Evolutionary conservation across 2,888 invertebrate genomes (phyloP).

Genomic region (Alsophila aescularia): DNA sequence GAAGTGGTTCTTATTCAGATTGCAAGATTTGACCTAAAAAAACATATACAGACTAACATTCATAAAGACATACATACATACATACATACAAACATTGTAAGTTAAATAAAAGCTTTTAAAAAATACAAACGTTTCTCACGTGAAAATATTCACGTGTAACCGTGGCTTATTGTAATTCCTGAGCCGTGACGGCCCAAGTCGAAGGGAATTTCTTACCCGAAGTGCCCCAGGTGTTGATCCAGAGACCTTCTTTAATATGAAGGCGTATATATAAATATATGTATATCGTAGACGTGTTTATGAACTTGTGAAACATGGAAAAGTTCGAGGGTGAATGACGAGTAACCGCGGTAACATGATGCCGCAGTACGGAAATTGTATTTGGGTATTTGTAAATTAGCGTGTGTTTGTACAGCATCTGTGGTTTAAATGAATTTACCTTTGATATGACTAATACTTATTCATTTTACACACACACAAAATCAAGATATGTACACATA

Average conservation of each 20-base stretch:
- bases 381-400: conserved; percentile 9
- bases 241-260: conserved; percentile 38
- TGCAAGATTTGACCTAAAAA: too few species aligned
- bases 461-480: too few species aligned
- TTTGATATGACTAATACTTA: not conserved
- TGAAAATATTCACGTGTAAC: conserved; percentile 15
- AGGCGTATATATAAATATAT: conserved; percentile 38
- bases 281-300: conserved; percentile 30
- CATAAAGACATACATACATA: too few species aligned
- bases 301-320: conserved; percentile 17
- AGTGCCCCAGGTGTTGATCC: conserved; percentile 38
- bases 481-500: too few species aligned
- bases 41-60: too few species aligned
- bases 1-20: too few species aligned
- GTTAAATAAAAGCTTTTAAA: too few species aligned
- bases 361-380: conserved; percentile 1
- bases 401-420: not conserved
- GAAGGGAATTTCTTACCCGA: conserved; percentile 14
- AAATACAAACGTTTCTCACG: conserved; percentile 9
- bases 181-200: conserved; percentile 16
- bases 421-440: not conserved
- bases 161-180: conserved; percentile 34
- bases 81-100: too few species aligned
- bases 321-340: conserved; percentile 18
- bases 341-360: conserved; percentile 1